Conservation (phyloP, 1,140 invertebrate species). For the Drosophila nasuta region DNA sequence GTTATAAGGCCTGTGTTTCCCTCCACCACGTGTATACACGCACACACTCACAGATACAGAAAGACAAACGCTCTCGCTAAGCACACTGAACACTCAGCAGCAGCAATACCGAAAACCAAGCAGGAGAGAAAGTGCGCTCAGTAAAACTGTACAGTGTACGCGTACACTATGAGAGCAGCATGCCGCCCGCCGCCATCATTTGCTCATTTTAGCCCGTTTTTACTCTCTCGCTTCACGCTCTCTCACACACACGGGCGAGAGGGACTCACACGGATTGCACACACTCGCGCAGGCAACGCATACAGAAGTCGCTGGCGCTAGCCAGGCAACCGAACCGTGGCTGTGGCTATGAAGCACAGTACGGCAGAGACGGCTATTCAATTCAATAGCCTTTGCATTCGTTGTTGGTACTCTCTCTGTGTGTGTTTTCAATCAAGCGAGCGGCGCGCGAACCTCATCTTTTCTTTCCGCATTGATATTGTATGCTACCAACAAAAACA, state of each 20-base stretch:
- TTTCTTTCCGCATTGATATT: constrained; percentile 81
- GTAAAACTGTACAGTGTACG: constrained; percentile 55
- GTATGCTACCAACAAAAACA: constrained; percentile 66
- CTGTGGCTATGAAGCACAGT: constrained; percentile 71
- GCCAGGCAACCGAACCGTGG: constrained; percentile 28
- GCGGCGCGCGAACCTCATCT: constrained; percentile 81
- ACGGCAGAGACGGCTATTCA: constrained; percentile 82
- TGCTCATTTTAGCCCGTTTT: not conserved
- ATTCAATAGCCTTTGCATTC: constrained; percentile 85
- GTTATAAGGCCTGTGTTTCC: constrained; percentile 72
- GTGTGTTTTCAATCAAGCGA: constrained; percentile 84
- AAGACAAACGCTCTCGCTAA: not conserved
- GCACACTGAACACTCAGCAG: constrained; percentile 42
- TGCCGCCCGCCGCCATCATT: constrained; percentile 35
- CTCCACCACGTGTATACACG: constrained; percentile 76
- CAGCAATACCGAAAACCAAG: too few relatives aligned
- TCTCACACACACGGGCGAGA: constrained; percentile 20
- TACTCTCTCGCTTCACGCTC: constrained; percentile 21
- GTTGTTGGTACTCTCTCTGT: constrained; percentile 84
- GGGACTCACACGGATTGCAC: constrained; percentile 58
- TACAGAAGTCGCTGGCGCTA: constrained; percentile 64
- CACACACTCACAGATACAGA: constrained; percentile 35
- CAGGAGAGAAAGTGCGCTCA: constrained; percentile 51
- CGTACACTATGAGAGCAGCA: constrained; percentile 53
- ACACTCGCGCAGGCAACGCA: constrained; percentile 69